Evolutionary conservation across 2,888 invertebrate species (phyloP), one percentile per base, ranked within the genome.

Genomic region (Drosophila phalerata): DNA sequence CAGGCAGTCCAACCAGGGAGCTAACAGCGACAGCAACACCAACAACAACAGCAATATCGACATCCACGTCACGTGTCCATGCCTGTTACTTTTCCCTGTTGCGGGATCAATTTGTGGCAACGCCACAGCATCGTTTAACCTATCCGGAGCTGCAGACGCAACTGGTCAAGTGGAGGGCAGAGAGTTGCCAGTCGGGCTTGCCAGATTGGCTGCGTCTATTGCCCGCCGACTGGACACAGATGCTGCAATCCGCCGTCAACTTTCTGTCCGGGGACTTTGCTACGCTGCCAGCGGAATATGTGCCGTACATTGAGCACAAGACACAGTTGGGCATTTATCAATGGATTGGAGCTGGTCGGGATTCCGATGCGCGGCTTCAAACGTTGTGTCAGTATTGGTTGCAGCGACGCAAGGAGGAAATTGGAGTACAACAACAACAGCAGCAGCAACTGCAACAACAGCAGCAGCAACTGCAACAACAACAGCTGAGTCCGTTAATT

Each of bases 291-390:
- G 96, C 97, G 34, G 97, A 97, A 89, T 98, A 97, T 93, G 97
- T 97, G 34, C 97, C 98, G 3, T 97, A 96, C 87, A 94, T 98
- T 85, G 97, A 97, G 91, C 97, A 95, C 93, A 97, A 97, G 91
- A 93, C 94, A 1, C 94, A 94, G 69, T 92, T 95, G 70, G 95
- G 95, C 90, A 94, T 94, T 66, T 92, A 92, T 73, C 92, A 92
- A 88, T 98, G 98, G 98, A 98, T 98, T 69, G 98, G 98, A 2
- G 97, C 97, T 6, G 98, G 98, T 0, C 94, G 98, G 5, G 98
- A 98, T 91, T 96, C 97, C 3, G 98, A 98, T 92, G 94, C 95
- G 4, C 94, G 96, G 42, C 93, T 98, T 13, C 93, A 94, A 5
- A 94, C 95, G 4, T 92, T 98, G 58, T 97, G 96, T 89, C 94